phyloP scores from a whole-genome alignment of 2,113 vertebrate genomes.

The Aplodontia rufa region DNA sequence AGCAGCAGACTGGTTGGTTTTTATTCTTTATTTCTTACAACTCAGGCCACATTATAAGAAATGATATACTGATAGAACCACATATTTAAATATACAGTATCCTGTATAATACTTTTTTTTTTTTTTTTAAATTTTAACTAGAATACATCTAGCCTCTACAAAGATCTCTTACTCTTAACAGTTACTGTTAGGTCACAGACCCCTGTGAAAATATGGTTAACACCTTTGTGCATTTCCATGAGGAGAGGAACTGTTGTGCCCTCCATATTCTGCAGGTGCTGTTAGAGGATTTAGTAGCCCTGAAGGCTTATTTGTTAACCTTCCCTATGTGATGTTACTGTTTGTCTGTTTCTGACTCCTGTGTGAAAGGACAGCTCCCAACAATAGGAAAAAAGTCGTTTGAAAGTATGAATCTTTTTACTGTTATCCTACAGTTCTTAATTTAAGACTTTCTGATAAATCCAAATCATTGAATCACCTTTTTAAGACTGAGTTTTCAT shows the following conservation, averaged over 20 bases:
- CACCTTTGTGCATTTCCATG: neutral
- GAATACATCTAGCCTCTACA: neutral
- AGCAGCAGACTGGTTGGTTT: constrained; percentile 80
- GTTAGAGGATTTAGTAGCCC: no score
- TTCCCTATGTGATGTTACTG: neutral
- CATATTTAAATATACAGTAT: neutral
- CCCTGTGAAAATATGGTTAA: neutral
- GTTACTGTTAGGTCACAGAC: neutral
- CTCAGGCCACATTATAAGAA: neutral
- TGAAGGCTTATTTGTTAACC: neutral
- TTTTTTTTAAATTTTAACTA: neutral
- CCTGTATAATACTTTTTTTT: neutral
- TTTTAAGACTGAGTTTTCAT: neutral
- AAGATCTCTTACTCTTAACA: neutral
- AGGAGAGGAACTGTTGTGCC: neutral
- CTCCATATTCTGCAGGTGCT: neutral
- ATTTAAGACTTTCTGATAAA: constrained; percentile 9
- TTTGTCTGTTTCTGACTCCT: neutral
- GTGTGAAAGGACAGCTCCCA: neutral
- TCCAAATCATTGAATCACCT: neutral
- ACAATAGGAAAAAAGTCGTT: neutral
- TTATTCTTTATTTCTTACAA: constrained; percentile 32
- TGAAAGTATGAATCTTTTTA: constrained; percentile 2
- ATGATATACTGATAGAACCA: neutral
- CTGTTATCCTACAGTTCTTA: neutral